These are phyloP conservation scores for Ceratotherium simum DNA, from an alignment of 2,113 vertebrate species.

Conservation along the genomic window DNA sequence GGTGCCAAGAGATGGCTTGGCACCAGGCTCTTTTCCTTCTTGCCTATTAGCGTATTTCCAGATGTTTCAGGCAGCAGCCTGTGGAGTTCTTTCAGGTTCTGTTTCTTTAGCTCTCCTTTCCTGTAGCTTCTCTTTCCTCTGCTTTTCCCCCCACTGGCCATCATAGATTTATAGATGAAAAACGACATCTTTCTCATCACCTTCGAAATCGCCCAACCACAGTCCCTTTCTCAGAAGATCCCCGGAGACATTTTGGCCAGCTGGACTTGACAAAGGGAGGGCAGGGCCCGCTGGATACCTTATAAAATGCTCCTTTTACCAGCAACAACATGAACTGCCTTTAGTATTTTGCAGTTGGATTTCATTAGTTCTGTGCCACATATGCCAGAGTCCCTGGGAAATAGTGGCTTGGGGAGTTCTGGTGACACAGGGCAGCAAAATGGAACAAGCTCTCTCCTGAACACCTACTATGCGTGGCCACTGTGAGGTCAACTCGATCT, in stretches of 20 bases:
- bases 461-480: rapidly evolving
- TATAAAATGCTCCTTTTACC: neutral
- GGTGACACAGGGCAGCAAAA: neutral
- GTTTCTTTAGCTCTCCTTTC: neutral
- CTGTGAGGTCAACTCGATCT: neutral
- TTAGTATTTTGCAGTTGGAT: neutral
- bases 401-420: neutral
- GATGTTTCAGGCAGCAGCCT: conserved; percentile 30
- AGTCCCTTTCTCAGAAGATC: neutral
- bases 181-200: neutral
- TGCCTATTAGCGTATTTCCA: neutral
- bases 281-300: neutral
- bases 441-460: neutral
- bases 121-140: neutral
- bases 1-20: conserved; percentile 62
- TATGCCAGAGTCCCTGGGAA: neutral
- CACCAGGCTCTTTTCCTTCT: neutral
- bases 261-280: neutral
- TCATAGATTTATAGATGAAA: neutral
- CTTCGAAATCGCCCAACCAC: neutral
- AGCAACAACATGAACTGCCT: neutral
- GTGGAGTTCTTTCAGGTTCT: neutral
- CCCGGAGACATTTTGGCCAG: neutral
- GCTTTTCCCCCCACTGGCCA: neutral
- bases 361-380: neutral